phyloP scores from a whole-genome alignment of 2,888 invertebrate genomes.

The Ectobius pallidus region DNA sequence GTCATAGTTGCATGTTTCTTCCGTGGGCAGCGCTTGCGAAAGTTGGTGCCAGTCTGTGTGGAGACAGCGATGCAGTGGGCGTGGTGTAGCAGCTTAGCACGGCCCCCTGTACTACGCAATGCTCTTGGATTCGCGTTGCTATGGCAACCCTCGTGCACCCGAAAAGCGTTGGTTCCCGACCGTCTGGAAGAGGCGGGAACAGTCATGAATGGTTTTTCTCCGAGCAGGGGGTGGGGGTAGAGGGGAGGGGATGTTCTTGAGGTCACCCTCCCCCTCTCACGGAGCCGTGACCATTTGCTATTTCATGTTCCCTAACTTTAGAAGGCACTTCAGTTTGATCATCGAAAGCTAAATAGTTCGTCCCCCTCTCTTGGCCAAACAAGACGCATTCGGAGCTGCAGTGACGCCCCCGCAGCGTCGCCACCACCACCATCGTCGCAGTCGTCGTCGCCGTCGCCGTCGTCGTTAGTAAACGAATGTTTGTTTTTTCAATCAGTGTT shows the following conservation, averaged over 20 bases:
- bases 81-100: conserved; percentile 38
- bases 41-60: conserved; percentile 48
- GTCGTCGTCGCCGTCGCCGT: conserved; percentile 27
- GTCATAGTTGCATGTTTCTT: conserved; percentile 39
- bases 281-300: conserved; percentile 60
- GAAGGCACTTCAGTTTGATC: conserved; percentile 45
- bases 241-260: conserved; percentile 30
- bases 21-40: conserved; percentile 51
- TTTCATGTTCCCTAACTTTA: conserved; percentile 53
- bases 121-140: conserved; percentile 47
- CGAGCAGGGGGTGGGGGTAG: conserved; percentile 12
- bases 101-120: conserved; percentile 3
- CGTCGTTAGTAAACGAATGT: conserved; percentile 49
- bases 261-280: conserved; percentile 32
- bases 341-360: conserved; percentile 50
- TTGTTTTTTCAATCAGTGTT: conserved; percentile 62
- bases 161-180: conserved; percentile 3
- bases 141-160: conserved; percentile 44
- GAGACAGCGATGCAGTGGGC: conserved; percentile 53
- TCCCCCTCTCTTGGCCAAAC: conserved; percentile 49
- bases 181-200: conserved; percentile 19
- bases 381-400: conserved; percentile 37
- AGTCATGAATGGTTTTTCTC: conserved; percentile 25
- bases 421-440: conserved; percentile 22
- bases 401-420: conserved; percentile 33